Conservation (phyloP, 1,140 invertebrate species). For the Drosophila ohnishii region DNA sequence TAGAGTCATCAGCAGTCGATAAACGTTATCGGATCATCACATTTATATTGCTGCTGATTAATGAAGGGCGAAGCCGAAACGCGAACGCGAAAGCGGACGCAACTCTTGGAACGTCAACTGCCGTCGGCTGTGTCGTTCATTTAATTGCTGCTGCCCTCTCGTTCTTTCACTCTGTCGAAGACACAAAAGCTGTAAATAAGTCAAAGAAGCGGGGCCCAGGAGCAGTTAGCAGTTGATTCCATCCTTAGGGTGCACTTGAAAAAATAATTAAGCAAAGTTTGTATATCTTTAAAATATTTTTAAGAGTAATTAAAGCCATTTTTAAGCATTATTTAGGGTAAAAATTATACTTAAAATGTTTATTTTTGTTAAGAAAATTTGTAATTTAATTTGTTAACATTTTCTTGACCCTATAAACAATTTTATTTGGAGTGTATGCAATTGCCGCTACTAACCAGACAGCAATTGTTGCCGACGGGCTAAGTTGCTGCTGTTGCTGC, state of each 20-base stretch:
- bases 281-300: neutral
- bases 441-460: slow-evolving; percentile 32
- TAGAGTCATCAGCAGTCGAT: slow-evolving; percentile 70
- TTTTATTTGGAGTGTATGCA: neutral
- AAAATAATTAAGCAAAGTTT: neutral
- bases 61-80: slow-evolving; percentile 48
- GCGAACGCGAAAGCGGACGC: slow-evolving; percentile 11
- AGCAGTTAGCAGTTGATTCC: slow-evolving; percentile 35
- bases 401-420: neutral
- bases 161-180: slow-evolving; percentile 12
- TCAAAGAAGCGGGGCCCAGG: slow-evolving; percentile 44
- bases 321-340: neutral
- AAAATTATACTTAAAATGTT: no score
- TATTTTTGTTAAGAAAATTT: no score
- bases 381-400: neutral
- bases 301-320: no score
- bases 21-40: slow-evolving; percentile 76
- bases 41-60: slow-evolving; percentile 76
- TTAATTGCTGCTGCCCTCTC: slow-evolving; percentile 61
- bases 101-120: slow-evolving; percentile 50
- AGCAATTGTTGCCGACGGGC: slow-evolving; percentile 55
- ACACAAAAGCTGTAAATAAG: slow-evolving; percentile 67
- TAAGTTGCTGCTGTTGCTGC: slow-evolving; percentile 12
- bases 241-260: neutral
- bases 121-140: slow-evolving; percentile 65